Conservation (phyloP, 1,140 invertebrate species). For the Streblospio benedicti region DNA sequence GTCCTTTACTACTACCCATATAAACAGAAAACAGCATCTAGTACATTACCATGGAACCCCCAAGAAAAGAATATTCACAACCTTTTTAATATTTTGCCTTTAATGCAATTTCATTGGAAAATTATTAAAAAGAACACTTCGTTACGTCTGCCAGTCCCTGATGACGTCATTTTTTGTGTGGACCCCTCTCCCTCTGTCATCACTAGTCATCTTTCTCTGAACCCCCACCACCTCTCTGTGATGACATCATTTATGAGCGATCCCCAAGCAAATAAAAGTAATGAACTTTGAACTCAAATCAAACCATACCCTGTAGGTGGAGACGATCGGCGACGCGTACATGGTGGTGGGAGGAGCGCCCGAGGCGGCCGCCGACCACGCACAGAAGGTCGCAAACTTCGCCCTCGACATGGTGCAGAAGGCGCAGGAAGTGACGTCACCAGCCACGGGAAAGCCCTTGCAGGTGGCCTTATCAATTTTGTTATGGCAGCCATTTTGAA, state of each 20-base stretch:
- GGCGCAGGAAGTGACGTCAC: slow-evolving; percentile 72
- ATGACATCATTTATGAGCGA: not conserved
- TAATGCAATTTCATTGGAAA: too few species aligned
- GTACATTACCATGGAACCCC: too few species aligned
- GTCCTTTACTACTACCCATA: too few species aligned
- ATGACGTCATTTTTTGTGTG: too few species aligned
- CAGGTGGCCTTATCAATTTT: slow-evolving; percentile 17
- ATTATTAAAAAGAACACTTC: too few species aligned
- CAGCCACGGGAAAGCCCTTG: slow-evolving; percentile 19
- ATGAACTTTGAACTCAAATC: slow-evolving; percentile 1
- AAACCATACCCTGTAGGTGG: slow-evolving; percentile 22
- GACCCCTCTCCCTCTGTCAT: too few species aligned
- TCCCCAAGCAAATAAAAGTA: not conserved
- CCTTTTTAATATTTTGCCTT: too few species aligned
- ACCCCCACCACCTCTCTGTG: not conserved
- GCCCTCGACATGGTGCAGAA: slow-evolving; percentile 78
- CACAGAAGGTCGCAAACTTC: slow-evolving; percentile 89
- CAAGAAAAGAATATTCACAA: too few species aligned
- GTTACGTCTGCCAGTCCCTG: too few species aligned
- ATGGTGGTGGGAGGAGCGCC: slow-evolving; percentile 48
- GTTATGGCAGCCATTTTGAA: not conserved
- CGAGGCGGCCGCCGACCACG: slow-evolving; percentile 67
- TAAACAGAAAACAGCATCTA: too few species aligned
- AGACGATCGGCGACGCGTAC: slow-evolving; percentile 30
- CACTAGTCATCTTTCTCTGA: not conserved